These are phyloP conservation scores for Notodonta dromedarius DNA, from an alignment of 2,888 invertebrate genomes.

Conservation along the genomic window DNA sequence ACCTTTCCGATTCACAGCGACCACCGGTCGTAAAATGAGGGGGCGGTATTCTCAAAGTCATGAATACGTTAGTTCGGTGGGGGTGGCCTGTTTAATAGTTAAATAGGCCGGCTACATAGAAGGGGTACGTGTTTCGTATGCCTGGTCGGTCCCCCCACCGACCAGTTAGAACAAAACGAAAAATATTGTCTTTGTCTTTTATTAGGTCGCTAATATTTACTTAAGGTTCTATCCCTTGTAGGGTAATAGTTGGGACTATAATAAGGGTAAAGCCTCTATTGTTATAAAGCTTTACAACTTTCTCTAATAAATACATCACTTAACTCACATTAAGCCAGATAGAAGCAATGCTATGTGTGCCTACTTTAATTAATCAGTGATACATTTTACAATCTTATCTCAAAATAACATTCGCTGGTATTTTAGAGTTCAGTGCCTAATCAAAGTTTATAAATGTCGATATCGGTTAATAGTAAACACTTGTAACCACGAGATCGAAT, in stretches of 20 bases:
- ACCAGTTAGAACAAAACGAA: slow-evolving; percentile 38
- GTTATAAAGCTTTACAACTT: background rate
- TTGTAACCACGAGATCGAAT: slow-evolving; percentile 51
- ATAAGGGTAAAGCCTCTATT: background rate
- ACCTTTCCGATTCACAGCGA: slow-evolving; percentile 76
- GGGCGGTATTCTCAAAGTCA: slow-evolving; percentile 73
- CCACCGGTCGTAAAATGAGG: slow-evolving; percentile 75
- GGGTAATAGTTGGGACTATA: background rate
- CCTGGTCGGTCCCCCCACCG: slow-evolving; percentile 37
- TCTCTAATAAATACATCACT: background rate
- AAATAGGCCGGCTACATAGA: slow-evolving; percentile 64
- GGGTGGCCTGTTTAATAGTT: slow-evolving; percentile 75
- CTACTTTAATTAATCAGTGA: background rate
- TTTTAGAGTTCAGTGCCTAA: slow-evolving; percentile 17
- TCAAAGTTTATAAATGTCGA: slow-evolving; percentile 33
- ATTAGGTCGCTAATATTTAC: slow-evolving; percentile 7
- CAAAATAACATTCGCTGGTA: background rate
- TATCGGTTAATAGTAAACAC: slow-evolving; percentile 47
- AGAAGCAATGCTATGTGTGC: too few species aligned
- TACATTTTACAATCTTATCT: background rate
- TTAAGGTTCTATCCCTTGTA: background rate
- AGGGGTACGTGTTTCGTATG: slow-evolving; percentile 49
- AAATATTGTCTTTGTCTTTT: slow-evolving; percentile 29
- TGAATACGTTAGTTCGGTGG: slow-evolving; percentile 76
- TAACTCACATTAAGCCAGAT: background rate